Conservation (phyloP, 2,797 vertebrate species). For the Fistularia tabacaria region DNA sequence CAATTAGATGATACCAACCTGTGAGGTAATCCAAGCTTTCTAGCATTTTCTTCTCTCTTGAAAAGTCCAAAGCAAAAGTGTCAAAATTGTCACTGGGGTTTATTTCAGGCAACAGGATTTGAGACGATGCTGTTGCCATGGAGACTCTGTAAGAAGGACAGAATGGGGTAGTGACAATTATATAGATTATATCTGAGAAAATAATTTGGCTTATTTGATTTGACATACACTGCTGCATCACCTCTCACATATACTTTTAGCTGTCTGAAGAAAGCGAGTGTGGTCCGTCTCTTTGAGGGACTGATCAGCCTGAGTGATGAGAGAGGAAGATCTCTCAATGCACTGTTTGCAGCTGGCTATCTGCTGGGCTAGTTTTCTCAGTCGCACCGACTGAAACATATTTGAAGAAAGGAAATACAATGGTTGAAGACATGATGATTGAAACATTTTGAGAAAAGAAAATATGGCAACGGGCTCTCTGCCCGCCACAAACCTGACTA, state of each 20-base stretch:
- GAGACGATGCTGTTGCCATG: conserved; percentile 97
- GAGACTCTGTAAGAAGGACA: conserved; percentile 80
- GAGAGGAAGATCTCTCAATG: conserved; percentile 92
- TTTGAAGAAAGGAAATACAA: conserved; percentile 14
- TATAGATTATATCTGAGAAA: not conserved
- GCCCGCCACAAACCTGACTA: conserved; percentile 1
- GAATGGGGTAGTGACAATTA: conserved; percentile 6
- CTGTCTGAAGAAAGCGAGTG: conserved; percentile 91
- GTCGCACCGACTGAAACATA: conserved; percentile 78
- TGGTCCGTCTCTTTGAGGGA: conserved; percentile 94
- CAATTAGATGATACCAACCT: conserved; percentile 70
- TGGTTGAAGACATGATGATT: conserved; percentile 14
- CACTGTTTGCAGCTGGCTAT: conserved; percentile 96
- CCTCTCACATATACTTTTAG: conserved; percentile 97
- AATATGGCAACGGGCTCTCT: too few relatives aligned
- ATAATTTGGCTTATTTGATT: not conserved
- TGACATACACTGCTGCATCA: conserved; percentile 43
- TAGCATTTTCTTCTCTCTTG: conserved; percentile 94
- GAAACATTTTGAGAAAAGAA: conserved; percentile 25
- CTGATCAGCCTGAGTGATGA: conserved; percentile 93
- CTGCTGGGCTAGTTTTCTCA: conserved; percentile 96
- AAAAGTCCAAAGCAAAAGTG: conserved; percentile 95
- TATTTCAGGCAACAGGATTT: conserved; percentile 96
- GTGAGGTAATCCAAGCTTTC: conserved; percentile 98
- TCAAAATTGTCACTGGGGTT: conserved; percentile 97